Base-by-base conservation (phyloP, 2,888 invertebrate genomes). In the Silvanus unidentatus region DNA sequence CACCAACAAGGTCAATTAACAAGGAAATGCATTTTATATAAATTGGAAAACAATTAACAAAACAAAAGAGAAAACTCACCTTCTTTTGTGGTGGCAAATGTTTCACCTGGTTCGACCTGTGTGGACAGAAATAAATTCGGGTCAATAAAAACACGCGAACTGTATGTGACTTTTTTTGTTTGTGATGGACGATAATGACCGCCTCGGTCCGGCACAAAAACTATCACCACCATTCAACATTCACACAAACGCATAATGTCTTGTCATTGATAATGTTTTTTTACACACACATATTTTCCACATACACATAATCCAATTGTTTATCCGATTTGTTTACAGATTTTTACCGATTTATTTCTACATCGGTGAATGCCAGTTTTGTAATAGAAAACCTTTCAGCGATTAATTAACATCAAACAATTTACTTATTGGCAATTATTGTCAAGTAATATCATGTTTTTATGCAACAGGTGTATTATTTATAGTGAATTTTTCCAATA, bases 81-180 rank as follows among this genome's bases (percentile, higher is more conserved):
- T 81, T 90, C 89, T 82, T 89, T 89, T 75, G 88, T 88, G 69
- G 87, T 84, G 63, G 89, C 88, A 75, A 86, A 80, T 54, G 87
- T 82, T 65, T 86, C 86, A 40, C 83, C 84, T 48, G 84, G 82
- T 69, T 84, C 84, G 52, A 71, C 69, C 71, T 72, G 70, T 22
- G 22, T 8, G 48, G 66, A 50, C 59, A 55, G 64, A 62, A 68
- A 66, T 45, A 64, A 60, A 50, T 54, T 52, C 9, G 68, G 67
- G 50, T 70, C 66, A 61, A 73, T 65, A 55, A 69, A 60, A 32
- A 73, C 66, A 52, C 65, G 66, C 38, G 71, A 69, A 50, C 70
- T 65, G 54, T 70, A 72, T 5, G 68, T 64, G 41, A 70, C 65
- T 55, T 55, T 66, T 52, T 62, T 59, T 52, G 58, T 57, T 48